Evolutionary conservation across 2,113 vertebrate genomes (phyloP), one percentile per base, ranked within the genome.

Genomic region (Neodon shergylaensis): DNA sequence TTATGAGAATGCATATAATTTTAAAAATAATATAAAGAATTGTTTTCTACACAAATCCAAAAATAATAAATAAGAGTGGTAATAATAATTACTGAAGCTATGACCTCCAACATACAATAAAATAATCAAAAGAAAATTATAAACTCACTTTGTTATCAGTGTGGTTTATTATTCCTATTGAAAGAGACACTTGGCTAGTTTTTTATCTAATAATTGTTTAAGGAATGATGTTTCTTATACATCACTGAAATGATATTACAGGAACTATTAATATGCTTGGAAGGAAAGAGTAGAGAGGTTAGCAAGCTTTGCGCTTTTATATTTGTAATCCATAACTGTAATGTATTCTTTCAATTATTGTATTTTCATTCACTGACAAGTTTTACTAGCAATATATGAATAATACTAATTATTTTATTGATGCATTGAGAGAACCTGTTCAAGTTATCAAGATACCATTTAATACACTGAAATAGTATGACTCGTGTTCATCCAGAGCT

Each of bases 101-200:
- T 68, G 68, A 78, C 44, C 3, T 66, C 17, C 49, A 90, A 95
- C 16, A 33, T 44, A 6, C 1, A 86, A 76, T 36, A 94, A 26
- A 22, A 90, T 87, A 90, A 66, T 91, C 2, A 63, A 83, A 92
- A 74, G 1, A 24, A 84, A 94, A 92, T 91, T 91, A 89, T 44
- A n/a, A 74, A 52, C 19, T 89, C 2, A 54, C 66, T 84, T 65
- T 65, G 5, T 88, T 87, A 88, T 12, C 13, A 49, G 24, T 76
- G 52, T 52, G 31, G 0, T 84, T 91, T 90, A 73, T 66, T 65
- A 65, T 21, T 78, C 10, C 36, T 4, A 88, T 28, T 92, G 12
- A 84, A 77, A 31, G 39, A 78, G 3, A 8, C 5, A n/a, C 16
- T 17, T 73, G n/a, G 39, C n/a, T 86, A 14, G 7, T 58, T 21